Base-by-base conservation (phyloP, 1,140 invertebrate species). In the Drosophila sproati region DNA sequence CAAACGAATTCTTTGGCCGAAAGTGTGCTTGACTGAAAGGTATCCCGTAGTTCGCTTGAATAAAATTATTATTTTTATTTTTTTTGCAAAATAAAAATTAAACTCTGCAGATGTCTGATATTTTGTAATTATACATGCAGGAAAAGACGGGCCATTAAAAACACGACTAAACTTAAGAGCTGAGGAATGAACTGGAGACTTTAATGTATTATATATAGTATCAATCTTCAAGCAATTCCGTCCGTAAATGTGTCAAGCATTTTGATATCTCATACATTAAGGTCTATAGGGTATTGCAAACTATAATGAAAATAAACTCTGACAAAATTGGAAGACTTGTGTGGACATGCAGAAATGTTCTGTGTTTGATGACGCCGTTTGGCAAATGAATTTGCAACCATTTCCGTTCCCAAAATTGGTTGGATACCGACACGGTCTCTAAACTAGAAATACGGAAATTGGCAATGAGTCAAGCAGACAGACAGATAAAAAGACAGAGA, bases 301-400 rank as follows among this genome's bases (percentile, higher is more conserved):
- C 39, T 59, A 60, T 63, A 71, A 62, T 66, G 54, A 55, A 77
- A 73, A 20, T 20, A 20, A 20, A 20, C 20, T 20, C 32, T 37
- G 45, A 66, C 29, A 64, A 69, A 20, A 7, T 71, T 59, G 10
- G 10, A 4, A 4, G 10, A 3, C n/a, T 43, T 39, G 37, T 39
- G 39, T n/a, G 39, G 10, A 4, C 10, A 6, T n/a, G 10, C n/a
- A 3, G 35, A 43, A 6, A 57, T 32, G 59, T 35, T 63, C 54
- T 71, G 83, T 83, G 85, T 88, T 88, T 80, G 83, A 89, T 79
- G 70, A 68, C 69, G 83, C 80, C 83, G 79, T 83, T 87, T 80
- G 83, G 64, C 85, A 88, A 88, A 88, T 88, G 83, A 88, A 88
- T 88, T 87, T 87, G 82, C 82, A 87, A 87, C 77, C 82, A 87